Conservation (phyloP, 2,113 vertebrate species). For the Seriola dumerili region DNA sequence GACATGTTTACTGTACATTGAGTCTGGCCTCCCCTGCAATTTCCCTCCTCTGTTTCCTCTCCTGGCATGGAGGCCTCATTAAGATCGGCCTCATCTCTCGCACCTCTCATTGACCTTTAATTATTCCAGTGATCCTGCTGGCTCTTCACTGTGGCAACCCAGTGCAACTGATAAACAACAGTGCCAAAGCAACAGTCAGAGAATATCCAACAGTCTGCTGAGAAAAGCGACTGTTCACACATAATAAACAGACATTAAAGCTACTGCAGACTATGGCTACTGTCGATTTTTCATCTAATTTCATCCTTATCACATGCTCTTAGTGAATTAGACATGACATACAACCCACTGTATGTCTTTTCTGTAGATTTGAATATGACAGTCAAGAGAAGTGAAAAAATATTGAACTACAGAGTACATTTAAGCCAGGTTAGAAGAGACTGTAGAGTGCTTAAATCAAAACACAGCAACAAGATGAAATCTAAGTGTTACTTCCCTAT, state of each 20-base stretch:
- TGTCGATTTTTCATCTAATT: background rate
- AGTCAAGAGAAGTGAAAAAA: background rate
- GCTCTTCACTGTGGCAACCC: conserved; percentile 76
- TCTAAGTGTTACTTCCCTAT: no score
- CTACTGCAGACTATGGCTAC: background rate
- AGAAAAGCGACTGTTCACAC: conserved; percentile 3
- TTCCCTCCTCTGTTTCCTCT: conserved; percentile 66
- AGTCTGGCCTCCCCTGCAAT: conserved; percentile 56
- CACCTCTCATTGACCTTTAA: conserved; percentile 85
- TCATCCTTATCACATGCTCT: background rate
- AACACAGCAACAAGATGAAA: no score
- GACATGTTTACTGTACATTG: conserved; percentile 44
- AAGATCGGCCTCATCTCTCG: conserved; percentile 70
- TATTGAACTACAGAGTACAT: no score
- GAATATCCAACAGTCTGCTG: conserved; percentile 6
- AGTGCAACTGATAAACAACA: conserved; percentile 64
- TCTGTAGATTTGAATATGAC: background rate
- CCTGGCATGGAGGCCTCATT: conserved; percentile 80
- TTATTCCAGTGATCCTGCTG: conserved; percentile 85
- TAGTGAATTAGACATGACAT: background rate
- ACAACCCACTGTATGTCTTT: background rate
- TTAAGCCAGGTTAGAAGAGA: no score
- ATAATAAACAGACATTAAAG: background rate
- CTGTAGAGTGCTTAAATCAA: no score
- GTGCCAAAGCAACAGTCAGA: conserved; percentile 28